Evolutionary conservation across 2,113 vertebrate genomes (phyloP), one percentile per base, ranked within the genome.

Genomic region (Hucho hucho): DNA sequence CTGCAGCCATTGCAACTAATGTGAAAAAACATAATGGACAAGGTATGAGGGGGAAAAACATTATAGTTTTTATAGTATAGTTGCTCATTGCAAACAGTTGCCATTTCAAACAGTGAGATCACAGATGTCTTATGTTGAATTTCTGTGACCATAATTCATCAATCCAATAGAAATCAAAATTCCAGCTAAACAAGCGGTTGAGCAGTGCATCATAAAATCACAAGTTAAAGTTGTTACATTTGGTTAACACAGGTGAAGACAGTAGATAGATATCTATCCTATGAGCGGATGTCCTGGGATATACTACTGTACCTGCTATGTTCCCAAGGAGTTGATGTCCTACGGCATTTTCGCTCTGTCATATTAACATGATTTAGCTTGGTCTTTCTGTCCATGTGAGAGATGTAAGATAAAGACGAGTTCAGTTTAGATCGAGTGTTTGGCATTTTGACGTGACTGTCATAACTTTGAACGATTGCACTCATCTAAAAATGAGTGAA

Each of bases 21-120:
- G 71, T 87, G 64, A 88, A 92, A 77, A 93, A 91, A 83, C 83
- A 94, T 76, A 79, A 91, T 14, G 87, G 89, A 64, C 89, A 89
- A 91, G 90, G 91, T 92, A 86, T 82, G 84, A 81, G 37, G 37
- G 37, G 7, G 5, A 67, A 56, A 67, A 25, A 20, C 32, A 20
- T 1, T 71, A 49, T 73, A 6, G 16, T 43, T 43, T 43, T 43
- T 43, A 43, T 11, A 43, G 9, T 11, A 11, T 43, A 43, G 37
- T 43, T 43, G 9, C 9, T 43, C 37, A 58, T 29, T 3, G 49
- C 73, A 69, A 68, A 26, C 37, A 66, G 28, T 47, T 25, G 37
- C 61, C 16, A 4, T 29, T 28, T n/a, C 24, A 12, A 7, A 13
- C 47, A 25, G 12, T 69, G 9, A 53, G 7, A 49, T 37, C 6